Conservation (phyloP, 2,888 invertebrate species). For the Epistrophe eligans region DNA sequence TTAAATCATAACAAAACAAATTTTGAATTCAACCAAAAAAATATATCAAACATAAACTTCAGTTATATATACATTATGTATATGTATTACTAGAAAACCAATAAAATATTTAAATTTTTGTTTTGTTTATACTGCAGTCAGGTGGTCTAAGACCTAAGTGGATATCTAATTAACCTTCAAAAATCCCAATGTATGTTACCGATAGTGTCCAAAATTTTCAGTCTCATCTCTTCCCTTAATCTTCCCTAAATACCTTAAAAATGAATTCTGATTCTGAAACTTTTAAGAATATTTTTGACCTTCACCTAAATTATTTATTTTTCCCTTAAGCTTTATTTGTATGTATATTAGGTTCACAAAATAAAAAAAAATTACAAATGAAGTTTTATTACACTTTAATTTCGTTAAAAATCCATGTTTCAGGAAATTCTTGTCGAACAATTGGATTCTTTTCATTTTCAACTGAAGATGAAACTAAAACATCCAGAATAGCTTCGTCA, state of each 20-base stretch:
- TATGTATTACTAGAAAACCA: too few relatives aligned
- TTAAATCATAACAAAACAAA: not conserved
- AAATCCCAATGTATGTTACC: not conserved
- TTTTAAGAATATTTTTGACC: not conserved
- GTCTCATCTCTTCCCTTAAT: not conserved
- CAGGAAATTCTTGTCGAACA: conserved; percentile 87
- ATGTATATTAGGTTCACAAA: not conserved
- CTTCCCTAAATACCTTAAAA: not conserved
- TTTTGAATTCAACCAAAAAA: not conserved
- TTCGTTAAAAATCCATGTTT: conserved; percentile 88
- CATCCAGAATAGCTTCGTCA: too few relatives aligned
- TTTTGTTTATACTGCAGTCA: too few relatives aligned
- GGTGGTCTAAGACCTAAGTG: too few relatives aligned
- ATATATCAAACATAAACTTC: not conserved
- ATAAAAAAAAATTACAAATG: not conserved
- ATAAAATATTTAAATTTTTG: too few relatives aligned
- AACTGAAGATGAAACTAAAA: not conserved
- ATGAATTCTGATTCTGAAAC: not conserved
- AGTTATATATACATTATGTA: too few relatives aligned
- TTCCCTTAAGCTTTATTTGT: too few relatives aligned
- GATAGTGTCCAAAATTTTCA: not conserved
- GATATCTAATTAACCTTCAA: not conserved
- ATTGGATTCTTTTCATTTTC: conserved; percentile 74
- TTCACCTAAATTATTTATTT: not conserved
- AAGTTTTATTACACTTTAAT: conserved; percentile 6